phyloP scores from a whole-genome alignment of 2,113 vertebrate genomes.

The Etia nguti region DNA sequence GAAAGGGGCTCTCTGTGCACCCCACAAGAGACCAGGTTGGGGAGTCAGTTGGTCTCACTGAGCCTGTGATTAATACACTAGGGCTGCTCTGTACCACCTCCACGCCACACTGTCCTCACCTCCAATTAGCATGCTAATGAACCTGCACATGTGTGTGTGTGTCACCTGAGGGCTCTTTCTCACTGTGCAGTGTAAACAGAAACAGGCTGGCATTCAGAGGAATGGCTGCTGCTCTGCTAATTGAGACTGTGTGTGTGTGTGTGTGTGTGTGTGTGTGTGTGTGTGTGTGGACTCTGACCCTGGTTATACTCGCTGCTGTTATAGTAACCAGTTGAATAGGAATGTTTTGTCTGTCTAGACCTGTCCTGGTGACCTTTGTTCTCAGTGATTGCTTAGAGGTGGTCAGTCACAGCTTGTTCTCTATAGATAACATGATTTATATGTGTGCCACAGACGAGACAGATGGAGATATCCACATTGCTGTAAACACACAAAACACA shows the following conservation, averaged over 20 bases:
- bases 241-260: slow-evolving; percentile 16
- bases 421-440: slow-evolving; percentile 4
- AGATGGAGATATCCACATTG: neutral
- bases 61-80: slow-evolving; percentile 65
- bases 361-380: slow-evolving; percentile 59
- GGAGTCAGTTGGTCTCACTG: slow-evolving; percentile 58
- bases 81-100: slow-evolving; percentile 61
- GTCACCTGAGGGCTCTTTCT: slow-evolving; percentile 55
- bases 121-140: slow-evolving; percentile 74
- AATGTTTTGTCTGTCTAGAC: slow-evolving; percentile 37
- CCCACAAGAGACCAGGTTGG: slow-evolving; percentile 19
- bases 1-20: neutral
- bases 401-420: slow-evolving; percentile 15
- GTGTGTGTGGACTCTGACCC: slow-evolving; percentile 38
- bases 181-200: slow-evolving; percentile 56
- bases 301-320: slow-evolving; percentile 32
- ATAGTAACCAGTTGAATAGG: slow-evolving; percentile 49
- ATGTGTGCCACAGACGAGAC: neutral
- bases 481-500: neutral
- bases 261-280: slow-evolving; percentile 6
- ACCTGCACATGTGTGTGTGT: slow-evolving; percentile 18
- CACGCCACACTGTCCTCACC: slow-evolving; percentile 66
- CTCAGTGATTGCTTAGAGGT: slow-evolving; percentile 5
- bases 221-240: slow-evolving; percentile 44
- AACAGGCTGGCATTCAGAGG: slow-evolving; percentile 47